Conservation (phyloP, 1,140 invertebrate species). For the Drosophila novamexicana region DNA sequence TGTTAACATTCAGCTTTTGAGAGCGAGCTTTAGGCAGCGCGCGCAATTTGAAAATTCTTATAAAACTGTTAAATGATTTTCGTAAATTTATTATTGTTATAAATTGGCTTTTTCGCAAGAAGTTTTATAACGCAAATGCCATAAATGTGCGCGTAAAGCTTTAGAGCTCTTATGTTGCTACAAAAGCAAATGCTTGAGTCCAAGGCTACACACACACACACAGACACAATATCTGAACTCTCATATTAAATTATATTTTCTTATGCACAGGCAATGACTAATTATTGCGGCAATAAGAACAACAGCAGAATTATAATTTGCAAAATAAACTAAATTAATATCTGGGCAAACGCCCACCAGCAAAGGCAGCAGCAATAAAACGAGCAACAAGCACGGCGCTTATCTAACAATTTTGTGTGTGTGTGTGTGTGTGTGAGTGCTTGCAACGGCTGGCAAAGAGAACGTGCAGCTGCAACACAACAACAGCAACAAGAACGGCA, state of each 20-base stretch:
- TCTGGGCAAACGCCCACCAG: constrained; percentile 51
- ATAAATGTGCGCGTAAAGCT: too few relatives aligned
- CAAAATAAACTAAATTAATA: constrained; percentile 53
- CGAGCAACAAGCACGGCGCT: constrained; percentile 21
- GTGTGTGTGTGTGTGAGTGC: constrained; percentile 7
- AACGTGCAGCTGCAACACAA: constrained; percentile 54
- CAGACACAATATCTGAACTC: not conserved
- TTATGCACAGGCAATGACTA: constrained; percentile 39
- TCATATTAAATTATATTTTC: constrained; percentile 2
- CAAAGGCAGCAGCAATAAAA: constrained; percentile 6
- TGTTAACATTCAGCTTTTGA: constrained; percentile 44
- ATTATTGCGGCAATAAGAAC: constrained; percentile 41
- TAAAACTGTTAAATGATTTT: not conserved
- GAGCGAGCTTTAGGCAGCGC: not conserved
- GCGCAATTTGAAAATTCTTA: constrained; percentile 7
- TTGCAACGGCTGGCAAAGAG: constrained; percentile 35
- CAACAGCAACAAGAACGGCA: constrained; percentile 12
- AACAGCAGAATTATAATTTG: constrained; percentile 28
- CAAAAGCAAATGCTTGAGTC: not conserved
- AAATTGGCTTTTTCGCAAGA: not conserved
- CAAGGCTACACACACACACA: constrained; percentile 2
- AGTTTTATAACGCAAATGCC: too few relatives aligned
- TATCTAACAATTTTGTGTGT: constrained; percentile 41
- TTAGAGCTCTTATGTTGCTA: too few relatives aligned
- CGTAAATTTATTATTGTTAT: not conserved